Evolutionary conservation across 2,888 invertebrate species (phyloP).

Genomic region (Nineta flava): DNA sequence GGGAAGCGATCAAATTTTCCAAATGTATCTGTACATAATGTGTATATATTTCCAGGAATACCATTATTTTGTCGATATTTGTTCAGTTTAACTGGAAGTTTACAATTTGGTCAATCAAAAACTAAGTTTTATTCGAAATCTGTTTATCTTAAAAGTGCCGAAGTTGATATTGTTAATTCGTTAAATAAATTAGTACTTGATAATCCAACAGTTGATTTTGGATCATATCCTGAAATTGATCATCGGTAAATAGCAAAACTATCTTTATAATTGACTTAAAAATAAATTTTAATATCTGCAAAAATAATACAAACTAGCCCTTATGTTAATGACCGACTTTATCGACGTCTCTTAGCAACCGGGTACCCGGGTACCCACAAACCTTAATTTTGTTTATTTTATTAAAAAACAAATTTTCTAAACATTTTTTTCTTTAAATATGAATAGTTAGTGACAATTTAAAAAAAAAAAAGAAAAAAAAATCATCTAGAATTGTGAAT

Average conservation of each 20-base stretch:
- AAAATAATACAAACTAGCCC: too few relatives aligned
- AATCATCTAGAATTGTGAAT: too few relatives aligned
- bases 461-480: too few relatives aligned
- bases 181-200: slow-evolving; percentile 27
- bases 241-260: slow-evolving; percentile 22
- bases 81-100: slow-evolving; percentile 22
- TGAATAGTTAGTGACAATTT: too few relatives aligned
- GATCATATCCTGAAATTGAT: slow-evolving; percentile 33
- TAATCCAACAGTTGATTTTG: slow-evolving; percentile 32
- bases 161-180: slow-evolving; percentile 28
- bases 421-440: too few relatives aligned
- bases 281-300: too few relatives aligned
- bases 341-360: too few relatives aligned
- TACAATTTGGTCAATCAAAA: slow-evolving; percentile 24
- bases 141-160: slow-evolving; percentile 29
- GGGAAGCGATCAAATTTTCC: slow-evolving; percentile 25
- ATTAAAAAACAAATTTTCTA: too few relatives aligned
- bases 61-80: slow-evolving; percentile 34
- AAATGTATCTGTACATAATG: slow-evolving; percentile 37
- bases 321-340: too few relatives aligned
- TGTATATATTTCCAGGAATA: slow-evolving; percentile 55
- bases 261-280: neutral
- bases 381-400: too few relatives aligned
- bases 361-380: too few relatives aligned
- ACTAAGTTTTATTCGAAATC: slow-evolving; percentile 26